These are phyloP conservation scores for Acleris cristana DNA, from an alignment of 2,888 invertebrate species.

Conservation along the genomic window DNA sequence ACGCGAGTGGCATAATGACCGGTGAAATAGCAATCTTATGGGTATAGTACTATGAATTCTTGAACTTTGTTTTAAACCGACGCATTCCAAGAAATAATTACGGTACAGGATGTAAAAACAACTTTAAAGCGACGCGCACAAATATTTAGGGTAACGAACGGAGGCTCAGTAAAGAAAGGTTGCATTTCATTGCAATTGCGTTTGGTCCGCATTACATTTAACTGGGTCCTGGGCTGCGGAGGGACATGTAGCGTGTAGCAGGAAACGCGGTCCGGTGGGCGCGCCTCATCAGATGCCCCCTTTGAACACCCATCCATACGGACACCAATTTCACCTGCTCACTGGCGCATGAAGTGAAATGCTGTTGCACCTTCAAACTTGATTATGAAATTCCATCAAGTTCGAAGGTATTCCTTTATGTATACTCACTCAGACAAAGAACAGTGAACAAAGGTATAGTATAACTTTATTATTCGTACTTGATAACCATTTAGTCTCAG, in stretches of 20 bases:
- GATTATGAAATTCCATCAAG: constrained; percentile 11
- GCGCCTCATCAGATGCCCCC: constrained; percentile 70
- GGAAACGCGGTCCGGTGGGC: constrained; percentile 75
- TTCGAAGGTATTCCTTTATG: background rate
- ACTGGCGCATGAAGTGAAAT: constrained; percentile 66
- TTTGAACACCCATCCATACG: constrained; percentile 66
- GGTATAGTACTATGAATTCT: background rate
- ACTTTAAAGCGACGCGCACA: constrained; percentile 3
- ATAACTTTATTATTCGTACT: too few species aligned
- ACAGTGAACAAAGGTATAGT: too few species aligned
- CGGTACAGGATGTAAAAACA: background rate
- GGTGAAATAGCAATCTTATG: too few species aligned
- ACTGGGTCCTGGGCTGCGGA: constrained; percentile 41
- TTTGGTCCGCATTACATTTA: constrained; percentile 14
- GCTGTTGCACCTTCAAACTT: constrained; percentile 40
- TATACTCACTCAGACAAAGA: too few species aligned
- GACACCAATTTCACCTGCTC: constrained; percentile 72
- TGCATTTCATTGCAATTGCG: constrained; percentile 10
- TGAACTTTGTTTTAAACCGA: background rate
- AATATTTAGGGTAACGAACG: constrained; percentile 8
- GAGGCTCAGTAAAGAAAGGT: constrained; percentile 1
- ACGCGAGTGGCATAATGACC: too few species aligned
- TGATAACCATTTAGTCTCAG: background rate
- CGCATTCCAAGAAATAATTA: background rate
- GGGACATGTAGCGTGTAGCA: constrained; percentile 59